Evolutionary conservation across 2,888 invertebrate genomes (phyloP).

Genomic region (Hyposoter dolosus): DNA sequence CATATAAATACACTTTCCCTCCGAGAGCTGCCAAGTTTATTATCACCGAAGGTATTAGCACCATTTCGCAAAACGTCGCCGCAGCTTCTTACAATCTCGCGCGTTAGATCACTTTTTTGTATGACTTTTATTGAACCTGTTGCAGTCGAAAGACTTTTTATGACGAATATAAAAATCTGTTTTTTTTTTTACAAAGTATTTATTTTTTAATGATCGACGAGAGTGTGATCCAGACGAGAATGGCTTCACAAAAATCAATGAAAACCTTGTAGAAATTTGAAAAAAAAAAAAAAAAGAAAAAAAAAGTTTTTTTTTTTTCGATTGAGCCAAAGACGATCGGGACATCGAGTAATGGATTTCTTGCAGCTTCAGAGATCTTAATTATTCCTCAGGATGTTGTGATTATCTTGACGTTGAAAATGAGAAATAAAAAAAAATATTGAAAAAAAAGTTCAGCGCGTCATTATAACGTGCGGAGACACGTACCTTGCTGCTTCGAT

Average conservation of each 20-base stretch:
- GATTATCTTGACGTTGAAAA: not conserved
- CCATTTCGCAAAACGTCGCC: slow-evolving; percentile 51
- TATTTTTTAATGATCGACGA: not conserved
- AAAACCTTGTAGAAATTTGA: not conserved
- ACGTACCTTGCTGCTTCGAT: not conserved
- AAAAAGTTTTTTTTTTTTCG: not conserved
- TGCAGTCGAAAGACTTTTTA: not conserved
- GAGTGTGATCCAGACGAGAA: not conserved
- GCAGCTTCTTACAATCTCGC: slow-evolving; percentile 3
- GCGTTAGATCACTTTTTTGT: slow-evolving; percentile 7
- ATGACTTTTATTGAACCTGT: not conserved
- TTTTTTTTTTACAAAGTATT: not conserved
- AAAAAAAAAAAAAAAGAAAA: not conserved
- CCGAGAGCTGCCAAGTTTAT: slow-evolving; percentile 61
- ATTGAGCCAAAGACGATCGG: not conserved
- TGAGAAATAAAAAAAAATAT: not conserved
- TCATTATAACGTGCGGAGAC: not conserved
- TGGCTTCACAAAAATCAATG: not conserved
- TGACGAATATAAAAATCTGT: not conserved
- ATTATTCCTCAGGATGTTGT: not conserved
- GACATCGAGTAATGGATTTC: not conserved
- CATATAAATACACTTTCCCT: slow-evolving; percentile 60
- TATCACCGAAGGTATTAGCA: slow-evolving; percentile 52
- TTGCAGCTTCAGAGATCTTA: not conserved
- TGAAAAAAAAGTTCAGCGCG: not conserved